These are phyloP conservation scores for Euphonia xanthogaster DNA, from an alignment of 2,797 vertebrate genomes.

Conservation along the genomic window DNA sequence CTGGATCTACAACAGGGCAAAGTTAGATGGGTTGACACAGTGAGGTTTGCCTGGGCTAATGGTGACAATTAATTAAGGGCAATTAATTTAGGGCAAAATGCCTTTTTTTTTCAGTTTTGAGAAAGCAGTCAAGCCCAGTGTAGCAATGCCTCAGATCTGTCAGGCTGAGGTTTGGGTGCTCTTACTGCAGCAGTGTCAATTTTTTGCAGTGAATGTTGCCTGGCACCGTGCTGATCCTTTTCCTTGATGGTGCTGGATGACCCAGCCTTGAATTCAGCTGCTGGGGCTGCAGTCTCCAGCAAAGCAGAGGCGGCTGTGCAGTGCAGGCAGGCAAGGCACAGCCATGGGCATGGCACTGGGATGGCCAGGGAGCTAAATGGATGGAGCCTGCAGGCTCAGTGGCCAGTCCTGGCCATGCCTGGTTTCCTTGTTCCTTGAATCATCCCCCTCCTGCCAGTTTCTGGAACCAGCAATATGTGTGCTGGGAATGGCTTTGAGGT, in stretches of 20 bases:
- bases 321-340: rapidly evolving
- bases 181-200: background rate
- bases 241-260: background rate
- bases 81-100: background rate
- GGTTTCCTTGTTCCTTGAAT: background rate
- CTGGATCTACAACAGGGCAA: background rate
- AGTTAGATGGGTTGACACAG: background rate
- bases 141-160: background rate
- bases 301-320: background rate
- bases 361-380: background rate
- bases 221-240: background rate
- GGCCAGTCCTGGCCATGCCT: background rate
- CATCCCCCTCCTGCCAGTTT: background rate
- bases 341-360: rapidly evolving
- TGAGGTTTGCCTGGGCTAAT: background rate
- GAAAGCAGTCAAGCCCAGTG: background rate
- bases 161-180: background rate
- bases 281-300: background rate
- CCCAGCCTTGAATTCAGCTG: background rate
- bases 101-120: background rate
- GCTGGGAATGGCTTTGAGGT: background rate
- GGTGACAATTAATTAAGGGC: background rate
- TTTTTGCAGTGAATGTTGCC: background rate
- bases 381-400: background rate
- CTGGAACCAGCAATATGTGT: rapidly evolving